Conservation (phyloP, 2,888 invertebrate genomes). For the Anaspis maculata region DNA sequence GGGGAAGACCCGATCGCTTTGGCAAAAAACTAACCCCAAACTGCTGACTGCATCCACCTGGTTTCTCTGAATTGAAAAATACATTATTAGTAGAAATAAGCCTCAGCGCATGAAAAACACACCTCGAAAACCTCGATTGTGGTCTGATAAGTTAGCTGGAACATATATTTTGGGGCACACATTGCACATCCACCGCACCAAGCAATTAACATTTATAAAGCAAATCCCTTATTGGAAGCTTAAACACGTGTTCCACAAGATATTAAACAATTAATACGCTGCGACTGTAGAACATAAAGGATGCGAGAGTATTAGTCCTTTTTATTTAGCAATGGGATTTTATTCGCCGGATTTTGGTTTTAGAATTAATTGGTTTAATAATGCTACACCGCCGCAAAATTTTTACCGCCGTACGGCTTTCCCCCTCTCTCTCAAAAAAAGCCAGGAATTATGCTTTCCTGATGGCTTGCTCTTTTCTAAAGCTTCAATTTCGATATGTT, state of each 20-base stretch:
- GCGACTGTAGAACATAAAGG: conserved; percentile 19
- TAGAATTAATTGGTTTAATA: conserved; percentile 40
- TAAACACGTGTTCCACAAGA: conserved; percentile 41
- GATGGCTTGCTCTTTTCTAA: not conserved
- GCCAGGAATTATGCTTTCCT: not conserved
- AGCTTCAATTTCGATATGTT: conserved; percentile 5
- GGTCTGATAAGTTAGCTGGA: conserved; percentile 3
- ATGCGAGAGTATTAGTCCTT: conserved; percentile 19
- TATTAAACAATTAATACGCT: conserved; percentile 42
- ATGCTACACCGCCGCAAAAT: conserved; percentile 25
- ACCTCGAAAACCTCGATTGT: conserved; percentile 5
- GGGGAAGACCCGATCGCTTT: too few species aligned
- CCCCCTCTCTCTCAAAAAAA: not conserved
- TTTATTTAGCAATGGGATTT: conserved; percentile 34
- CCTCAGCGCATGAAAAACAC: too few species aligned
- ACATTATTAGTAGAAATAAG: too few species aligned
- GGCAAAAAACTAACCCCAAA: too few species aligned
- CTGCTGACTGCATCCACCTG: too few species aligned
- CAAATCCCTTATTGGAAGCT: conserved; percentile 40
- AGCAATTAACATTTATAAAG: conserved; percentile 42
- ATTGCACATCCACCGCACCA: conserved; percentile 13
- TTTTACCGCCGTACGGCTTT: conserved; percentile 1
- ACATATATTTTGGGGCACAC: conserved; percentile 9
- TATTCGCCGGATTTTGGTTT: conserved; percentile 36
- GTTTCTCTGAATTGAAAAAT: too few species aligned